Percentiles rank a stretch among this genome's conserved stretches.
Conservation (phyloP, 2,888 invertebrate genomes). For the Drosophila incognita region DNA sequence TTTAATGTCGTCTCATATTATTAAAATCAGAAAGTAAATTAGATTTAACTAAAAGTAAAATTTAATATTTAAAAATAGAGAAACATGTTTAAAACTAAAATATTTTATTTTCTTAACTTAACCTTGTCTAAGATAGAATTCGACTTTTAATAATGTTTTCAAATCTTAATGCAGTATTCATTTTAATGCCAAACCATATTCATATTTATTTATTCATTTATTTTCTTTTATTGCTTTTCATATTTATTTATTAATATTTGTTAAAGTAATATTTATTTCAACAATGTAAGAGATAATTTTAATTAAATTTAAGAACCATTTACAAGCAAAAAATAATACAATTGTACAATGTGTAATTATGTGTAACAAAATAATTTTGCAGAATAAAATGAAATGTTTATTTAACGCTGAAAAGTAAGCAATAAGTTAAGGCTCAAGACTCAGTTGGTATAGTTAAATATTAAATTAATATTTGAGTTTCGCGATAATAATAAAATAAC, state of each 20-base stretch:
- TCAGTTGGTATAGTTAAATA: too few relatives aligned
- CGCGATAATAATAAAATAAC: not conserved
- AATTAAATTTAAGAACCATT: not conserved
- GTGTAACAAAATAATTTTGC: too few relatives aligned
- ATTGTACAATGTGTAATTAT: not conserved
- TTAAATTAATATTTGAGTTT: not conserved
- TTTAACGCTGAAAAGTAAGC: not conserved
- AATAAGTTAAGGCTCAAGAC: not conserved
- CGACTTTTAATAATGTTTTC: not conserved
- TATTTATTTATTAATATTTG: too few relatives aligned
- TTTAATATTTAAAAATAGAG: not conserved
- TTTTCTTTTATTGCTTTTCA: too few relatives aligned
- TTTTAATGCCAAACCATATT: too few relatives aligned
- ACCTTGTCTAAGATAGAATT: not conserved
- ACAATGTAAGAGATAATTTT: too few relatives aligned
- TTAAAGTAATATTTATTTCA: too few relatives aligned
- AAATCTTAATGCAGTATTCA: not conserved
- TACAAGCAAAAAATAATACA: not conserved
- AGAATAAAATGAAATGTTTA: not conserved
- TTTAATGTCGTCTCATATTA: not conserved
- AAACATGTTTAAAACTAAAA: not conserved
- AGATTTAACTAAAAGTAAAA: not conserved
- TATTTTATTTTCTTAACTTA: not conserved
- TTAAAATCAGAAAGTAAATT: not conserved
- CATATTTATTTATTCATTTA: too few relatives aligned